Evolutionary conservation across 2,888 invertebrate genomes (phyloP).

Genomic region (Gryllus longicercus): DNA sequence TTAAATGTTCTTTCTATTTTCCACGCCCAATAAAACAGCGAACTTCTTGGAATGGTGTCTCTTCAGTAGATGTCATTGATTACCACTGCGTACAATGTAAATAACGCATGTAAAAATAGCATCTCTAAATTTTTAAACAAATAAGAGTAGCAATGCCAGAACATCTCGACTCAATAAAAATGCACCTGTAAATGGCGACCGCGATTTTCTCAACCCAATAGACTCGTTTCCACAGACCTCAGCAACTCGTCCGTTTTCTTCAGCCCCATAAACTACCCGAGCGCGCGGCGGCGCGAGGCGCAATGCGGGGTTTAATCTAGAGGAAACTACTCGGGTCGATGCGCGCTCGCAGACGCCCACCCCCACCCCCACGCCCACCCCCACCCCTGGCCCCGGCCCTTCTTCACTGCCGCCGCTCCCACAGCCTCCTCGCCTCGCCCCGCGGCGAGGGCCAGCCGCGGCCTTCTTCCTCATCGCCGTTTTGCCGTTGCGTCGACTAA

Average conservation of each 20-base stretch:
- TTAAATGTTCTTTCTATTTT: no score
- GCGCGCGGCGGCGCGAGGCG: background rate
- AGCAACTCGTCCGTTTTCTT: background rate
- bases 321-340: conserved; percentile 5
- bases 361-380: no score
- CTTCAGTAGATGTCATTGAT: no score
- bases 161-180: no score
- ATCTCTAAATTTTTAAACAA: no score
- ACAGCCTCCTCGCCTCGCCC: background rate
- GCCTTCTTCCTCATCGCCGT: no score
- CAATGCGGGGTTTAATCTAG: conserved; percentile 1
- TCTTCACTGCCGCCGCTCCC: background rate
- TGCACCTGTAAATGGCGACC: background rate
- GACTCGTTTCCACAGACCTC: background rate
- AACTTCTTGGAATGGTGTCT: no score
- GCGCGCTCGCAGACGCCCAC: background rate
- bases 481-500: no score
- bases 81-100: no score
- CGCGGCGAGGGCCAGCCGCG: background rate
- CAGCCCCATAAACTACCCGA: background rate
- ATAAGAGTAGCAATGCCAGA: no score
- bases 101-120: no score
- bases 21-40: no score
- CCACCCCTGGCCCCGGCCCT: background rate
- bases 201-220: conserved; percentile 2